Base-by-base conservation (phyloP, 2,888 invertebrate species). In the Cheilosia variabilis region DNA sequence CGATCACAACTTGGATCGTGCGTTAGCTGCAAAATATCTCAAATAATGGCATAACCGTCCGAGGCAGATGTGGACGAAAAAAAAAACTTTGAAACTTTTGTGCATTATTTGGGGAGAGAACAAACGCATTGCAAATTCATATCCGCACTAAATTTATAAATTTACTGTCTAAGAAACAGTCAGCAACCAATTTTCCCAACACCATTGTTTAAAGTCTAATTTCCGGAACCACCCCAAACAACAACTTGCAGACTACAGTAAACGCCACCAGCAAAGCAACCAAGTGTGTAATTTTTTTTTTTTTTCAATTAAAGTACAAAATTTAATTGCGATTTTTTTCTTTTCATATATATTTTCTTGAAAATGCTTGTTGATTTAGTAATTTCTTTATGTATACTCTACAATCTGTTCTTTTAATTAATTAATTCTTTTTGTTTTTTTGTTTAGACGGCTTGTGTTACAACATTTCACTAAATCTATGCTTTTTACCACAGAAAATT, bases 401-500 rank as follows among this genome's bases (percentile, higher is more conserved):
- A 78, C 24, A 71, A 57, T 34, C 60, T 62, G 9, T 47, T 63
- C 43, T 57, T 43, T 9, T 24, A 7, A 53, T 37, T 47, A 66
- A n/a, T 60, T 52, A 41, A 34, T 34, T 43, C 34, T 66, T 52
- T 50, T 60, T n/a, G 1, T 53, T 55, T 53, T 37, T 71, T 50
- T 71, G 66, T 81, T 53, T 79, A 86, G 86, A 86, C 86, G 86
- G 86, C 81, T 86, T 86, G 81, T 71, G 81, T 86, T 86, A 66
- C 86, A 86, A 86, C 86, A 81, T 81, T 81, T 86, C 72, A 72
- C 65, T 81, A 77, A 76, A 77, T 76, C 76, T 86, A 86, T 81
- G 60, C 77, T 76, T 78, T 71, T 76, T 86, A 86, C 81, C 86
- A 86, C 86, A 86, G 86, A 86, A 86, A 81, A 86, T 55, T 86